Conservation (phyloP, 2,888 invertebrate genomes). For the Acleris literana region DNA sequence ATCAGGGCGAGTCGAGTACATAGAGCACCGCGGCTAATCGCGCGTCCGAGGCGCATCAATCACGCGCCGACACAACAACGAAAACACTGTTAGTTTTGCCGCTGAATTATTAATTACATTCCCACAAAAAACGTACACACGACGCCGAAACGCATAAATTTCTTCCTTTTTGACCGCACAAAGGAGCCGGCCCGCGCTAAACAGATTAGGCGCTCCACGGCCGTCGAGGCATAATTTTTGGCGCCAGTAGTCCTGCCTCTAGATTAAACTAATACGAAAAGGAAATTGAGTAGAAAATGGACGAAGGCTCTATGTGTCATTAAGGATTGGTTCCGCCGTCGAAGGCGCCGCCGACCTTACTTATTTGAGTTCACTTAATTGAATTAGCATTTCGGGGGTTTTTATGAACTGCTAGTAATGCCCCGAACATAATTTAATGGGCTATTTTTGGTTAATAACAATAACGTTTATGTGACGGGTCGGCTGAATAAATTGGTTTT, state of each 20-base stretch:
- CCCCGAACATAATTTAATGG: slow-evolving; percentile 72
- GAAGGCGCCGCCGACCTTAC: slow-evolving; percentile 68
- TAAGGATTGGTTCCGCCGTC: slow-evolving; percentile 77
- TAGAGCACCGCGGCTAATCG: slow-evolving; percentile 56
- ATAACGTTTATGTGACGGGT: slow-evolving; percentile 70
- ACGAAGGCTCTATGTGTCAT: slow-evolving; percentile 80
- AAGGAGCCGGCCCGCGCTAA: slow-evolving; percentile 79
- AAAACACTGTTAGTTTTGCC: slow-evolving; percentile 85
- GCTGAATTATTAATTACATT: slow-evolving; percentile 85
- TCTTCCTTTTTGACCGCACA: slow-evolving; percentile 83
- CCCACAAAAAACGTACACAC: slow-evolving; percentile 81
- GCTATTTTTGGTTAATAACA: slow-evolving; percentile 72
- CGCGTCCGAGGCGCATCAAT: slow-evolving; percentile 65
- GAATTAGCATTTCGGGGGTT: slow-evolving; percentile 78
- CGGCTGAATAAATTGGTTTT: slow-evolving; percentile 56
- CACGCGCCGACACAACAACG: slow-evolving; percentile 71
- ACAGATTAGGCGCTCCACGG: slow-evolving; percentile 80
- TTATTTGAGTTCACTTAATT: slow-evolving; percentile 81
- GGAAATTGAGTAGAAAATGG: slow-evolving; percentile 84
- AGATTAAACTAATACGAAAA: slow-evolving; percentile 84
- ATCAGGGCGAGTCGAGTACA: slow-evolving; percentile 24
- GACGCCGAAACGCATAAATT: slow-evolving; percentile 83
- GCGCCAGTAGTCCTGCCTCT: slow-evolving; percentile 82
- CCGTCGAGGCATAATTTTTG: slow-evolving; percentile 82
- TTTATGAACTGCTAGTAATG: slow-evolving; percentile 76